A percentile compares a stretch with the other conserved stretches of the same genome.
phyloP scores from a whole-genome alignment of 2,888 invertebrate species.

The Lepidochitona cinerea region DNA sequence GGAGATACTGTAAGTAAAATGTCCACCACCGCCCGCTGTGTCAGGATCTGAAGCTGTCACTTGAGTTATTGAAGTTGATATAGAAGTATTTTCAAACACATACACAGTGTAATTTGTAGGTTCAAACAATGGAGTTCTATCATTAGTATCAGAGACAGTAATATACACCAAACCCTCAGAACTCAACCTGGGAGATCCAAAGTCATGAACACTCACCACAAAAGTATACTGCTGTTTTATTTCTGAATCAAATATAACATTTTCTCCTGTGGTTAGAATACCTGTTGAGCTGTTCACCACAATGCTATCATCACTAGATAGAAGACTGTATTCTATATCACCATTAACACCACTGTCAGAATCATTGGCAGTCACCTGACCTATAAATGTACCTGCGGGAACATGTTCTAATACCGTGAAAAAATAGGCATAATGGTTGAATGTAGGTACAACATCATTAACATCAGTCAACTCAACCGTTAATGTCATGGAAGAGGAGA shows the following conservation, averaged over 20 bases:
- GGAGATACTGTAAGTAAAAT: constrained; percentile 37
- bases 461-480: constrained; percentile 7
- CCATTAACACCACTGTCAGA: constrained; percentile 43
- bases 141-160: constrained; percentile 49
- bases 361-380: constrained; percentile 34
- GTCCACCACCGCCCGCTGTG: constrained; percentile 72
- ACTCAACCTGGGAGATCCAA: constrained; percentile 37
- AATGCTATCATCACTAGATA: constrained; percentile 45
- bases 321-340: constrained; percentile 36
- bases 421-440: constrained; percentile 11
- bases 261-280: constrained; percentile 27
- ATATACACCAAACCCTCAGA: constrained; percentile 40
- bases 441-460: constrained; percentile 14
- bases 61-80: constrained; percentile 39
- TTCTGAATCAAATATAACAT: constrained; percentile 50
- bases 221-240: constrained; percentile 36
- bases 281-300: constrained; percentile 43
- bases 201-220: constrained; percentile 45
- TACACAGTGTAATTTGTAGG: constrained; percentile 35
- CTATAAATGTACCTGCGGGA: constrained; percentile 20
- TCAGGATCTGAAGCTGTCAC: constrained; percentile 50
- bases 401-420: constrained; percentile 11
- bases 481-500: neutral
- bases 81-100: constrained; percentile 37
- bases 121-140: constrained; percentile 46